phyloP scores from a whole-genome alignment of 2,888 invertebrate genomes.

The Eupelmus urozonus region DNA sequence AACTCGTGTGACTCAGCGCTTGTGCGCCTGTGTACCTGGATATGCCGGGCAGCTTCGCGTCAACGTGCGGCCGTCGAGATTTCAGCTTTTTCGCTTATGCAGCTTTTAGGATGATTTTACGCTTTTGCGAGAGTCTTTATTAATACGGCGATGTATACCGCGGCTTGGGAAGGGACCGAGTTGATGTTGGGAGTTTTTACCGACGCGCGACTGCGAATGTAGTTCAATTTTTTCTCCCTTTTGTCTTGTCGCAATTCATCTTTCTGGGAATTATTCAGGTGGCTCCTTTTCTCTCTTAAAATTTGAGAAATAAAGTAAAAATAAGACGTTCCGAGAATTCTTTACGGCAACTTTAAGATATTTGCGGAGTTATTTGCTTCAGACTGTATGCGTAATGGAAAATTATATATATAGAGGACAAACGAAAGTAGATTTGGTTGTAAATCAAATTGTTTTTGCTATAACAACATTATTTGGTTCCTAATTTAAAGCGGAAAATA shows the following conservation, averaged over 20 bases:
- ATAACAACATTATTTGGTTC: too few relatives aligned
- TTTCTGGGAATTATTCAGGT: too few relatives aligned
- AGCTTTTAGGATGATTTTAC: too few relatives aligned
- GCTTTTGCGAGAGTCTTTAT: too few relatives aligned
- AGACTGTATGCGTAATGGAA: background rate
- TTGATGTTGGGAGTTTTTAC: too few relatives aligned
- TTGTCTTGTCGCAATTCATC: background rate
- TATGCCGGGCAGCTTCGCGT: background rate
- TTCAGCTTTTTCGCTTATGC: too few relatives aligned
- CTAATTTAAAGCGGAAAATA: too few relatives aligned
- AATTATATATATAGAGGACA: background rate
- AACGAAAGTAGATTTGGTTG: background rate
- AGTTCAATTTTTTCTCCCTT: background rate
- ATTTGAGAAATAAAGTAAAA: background rate
- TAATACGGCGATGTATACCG: too few relatives aligned
- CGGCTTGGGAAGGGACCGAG: too few relatives aligned
- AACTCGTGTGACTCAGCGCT: constrained; percentile 41
- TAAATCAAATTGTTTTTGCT: background rate
- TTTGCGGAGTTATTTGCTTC: background rate
- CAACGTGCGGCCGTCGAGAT: too few relatives aligned
- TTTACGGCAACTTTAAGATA: background rate
- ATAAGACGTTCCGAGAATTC: background rate
- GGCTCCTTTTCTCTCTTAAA: too few relatives aligned
- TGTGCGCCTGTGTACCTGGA: background rate
- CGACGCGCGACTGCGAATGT: too few relatives aligned